These are phyloP conservation scores for Lordiphosa andalusiaca DNA, from an alignment of 2,888 invertebrate genomes.

Conservation along the genomic window DNA sequence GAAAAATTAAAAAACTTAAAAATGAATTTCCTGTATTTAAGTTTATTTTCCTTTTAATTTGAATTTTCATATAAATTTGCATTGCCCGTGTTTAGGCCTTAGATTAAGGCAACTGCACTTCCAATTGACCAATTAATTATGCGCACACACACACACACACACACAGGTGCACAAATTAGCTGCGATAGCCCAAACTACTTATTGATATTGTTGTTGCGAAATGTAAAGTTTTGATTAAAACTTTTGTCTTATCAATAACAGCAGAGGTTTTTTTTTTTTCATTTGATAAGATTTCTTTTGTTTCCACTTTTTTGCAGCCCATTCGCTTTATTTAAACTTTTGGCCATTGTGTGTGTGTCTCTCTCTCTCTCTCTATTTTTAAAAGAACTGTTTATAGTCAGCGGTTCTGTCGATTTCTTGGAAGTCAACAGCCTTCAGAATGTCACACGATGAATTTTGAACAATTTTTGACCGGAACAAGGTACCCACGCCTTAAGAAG, in stretches of 20 bases:
- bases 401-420: slow-evolving; percentile 54
- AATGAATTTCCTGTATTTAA: no score
- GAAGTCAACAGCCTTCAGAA: slow-evolving; percentile 68
- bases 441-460: slow-evolving; percentile 48
- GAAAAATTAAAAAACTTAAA: no score
- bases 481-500: slow-evolving; percentile 30
- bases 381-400: slow-evolving; percentile 46
- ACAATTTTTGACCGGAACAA: slow-evolving; percentile 35
- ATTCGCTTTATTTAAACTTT: slow-evolving; percentile 8
- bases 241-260: slow-evolving; percentile 41
- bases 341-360: slow-evolving; percentile 25
- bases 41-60: no score
- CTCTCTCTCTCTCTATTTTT: slow-evolving; percentile 10
- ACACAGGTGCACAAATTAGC: slow-evolving; percentile 9
- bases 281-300: slow-evolving; percentile 30
- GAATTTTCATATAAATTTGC: slow-evolving; percentile 26
- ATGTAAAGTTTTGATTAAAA: slow-evolving; percentile 59
- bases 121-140: slow-evolving; percentile 40
- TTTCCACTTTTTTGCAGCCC: slow-evolving; percentile 11
- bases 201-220: slow-evolving; percentile 6
- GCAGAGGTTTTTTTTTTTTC: slow-evolving; percentile 24
- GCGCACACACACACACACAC: background rate
- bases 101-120: slow-evolving; percentile 17
- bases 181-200: slow-evolving; percentile 5
- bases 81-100: slow-evolving; percentile 23